Conservation (phyloP, 2,113 vertebrate genomes). For the Pachycephala philippinensis region DNA sequence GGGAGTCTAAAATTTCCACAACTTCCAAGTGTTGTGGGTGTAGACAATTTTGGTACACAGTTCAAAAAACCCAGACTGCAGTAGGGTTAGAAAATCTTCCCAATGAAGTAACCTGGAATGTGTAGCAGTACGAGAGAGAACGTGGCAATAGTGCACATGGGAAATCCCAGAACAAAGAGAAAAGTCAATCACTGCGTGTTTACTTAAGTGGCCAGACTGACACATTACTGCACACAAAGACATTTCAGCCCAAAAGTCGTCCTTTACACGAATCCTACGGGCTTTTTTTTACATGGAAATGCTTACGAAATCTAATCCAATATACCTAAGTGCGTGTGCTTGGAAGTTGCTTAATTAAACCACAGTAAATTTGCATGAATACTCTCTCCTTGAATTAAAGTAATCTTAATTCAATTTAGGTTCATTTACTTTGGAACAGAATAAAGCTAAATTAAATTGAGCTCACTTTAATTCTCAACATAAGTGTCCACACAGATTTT, state of each 20-base stretch:
- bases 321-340: not conserved
- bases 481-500: constrained; percentile 10
- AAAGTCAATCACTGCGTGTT: not conserved
- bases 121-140: not conserved
- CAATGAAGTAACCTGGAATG: not conserved
- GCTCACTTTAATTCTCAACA: not conserved
- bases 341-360: constrained; percentile 32
- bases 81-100: not conserved
- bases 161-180: not conserved
- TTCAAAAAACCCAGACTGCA: not conserved
- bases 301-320: constrained; percentile 8
- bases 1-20: not conserved
- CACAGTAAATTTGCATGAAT: not conserved
- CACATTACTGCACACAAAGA: not conserved
- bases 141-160: not conserved
- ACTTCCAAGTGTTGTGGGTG: not conserved
- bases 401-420: constrained; percentile 43
- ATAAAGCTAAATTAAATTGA: constrained; percentile 34
- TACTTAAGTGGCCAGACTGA: not conserved
- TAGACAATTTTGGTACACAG: not conserved
- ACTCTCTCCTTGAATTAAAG: constrained; percentile 15
- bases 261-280: not conserved
- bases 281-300: not conserved
- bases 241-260: not conserved
- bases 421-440: constrained; percentile 35